Conservation (phyloP, 2,888 invertebrate genomes). For the Ptychoptera contaminata region DNA sequence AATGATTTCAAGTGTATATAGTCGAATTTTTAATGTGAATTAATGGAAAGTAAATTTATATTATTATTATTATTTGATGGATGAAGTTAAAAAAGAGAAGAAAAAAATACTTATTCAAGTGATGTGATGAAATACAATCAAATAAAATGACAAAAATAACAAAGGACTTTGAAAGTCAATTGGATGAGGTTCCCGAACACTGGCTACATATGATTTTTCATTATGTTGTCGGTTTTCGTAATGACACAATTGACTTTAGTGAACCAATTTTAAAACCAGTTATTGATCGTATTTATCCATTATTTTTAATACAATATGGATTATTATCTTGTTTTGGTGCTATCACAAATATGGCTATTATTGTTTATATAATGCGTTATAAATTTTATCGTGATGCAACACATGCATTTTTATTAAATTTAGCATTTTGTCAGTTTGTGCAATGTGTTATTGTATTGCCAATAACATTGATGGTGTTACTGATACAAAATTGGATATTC, state of each 20-base stretch:
- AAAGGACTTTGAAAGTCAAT: constrained; percentile 15
- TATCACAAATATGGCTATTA: constrained; percentile 40
- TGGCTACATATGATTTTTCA: constrained; percentile 18
- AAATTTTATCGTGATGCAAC: constrained; percentile 45
- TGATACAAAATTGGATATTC: constrained; percentile 57
- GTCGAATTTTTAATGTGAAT: too few species aligned
- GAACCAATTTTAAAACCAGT: constrained; percentile 43
- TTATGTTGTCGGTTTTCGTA: constrained; percentile 23
- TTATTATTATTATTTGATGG: too few species aligned
- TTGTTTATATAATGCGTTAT: constrained; percentile 35
- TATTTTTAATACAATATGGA: constrained; percentile 46
- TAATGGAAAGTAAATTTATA: too few species aligned
- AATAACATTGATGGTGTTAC: constrained; percentile 46
- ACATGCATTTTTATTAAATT: constrained; percentile 47
- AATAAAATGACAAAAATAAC: constrained; percentile 9
- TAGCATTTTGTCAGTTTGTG: constrained; percentile 47
- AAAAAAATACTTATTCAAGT: too few species aligned
- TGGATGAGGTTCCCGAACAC: constrained; percentile 22
- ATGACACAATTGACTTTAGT: constrained; percentile 35
- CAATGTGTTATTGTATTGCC: constrained; percentile 53
- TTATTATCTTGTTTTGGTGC: constrained; percentile 39
- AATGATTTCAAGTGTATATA: too few species aligned
- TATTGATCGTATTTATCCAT: constrained; percentile 38
- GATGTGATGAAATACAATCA: too few species aligned
- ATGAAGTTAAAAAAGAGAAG: too few species aligned